A percentile compares a stretch with the other conserved stretches of the same genome.
Conservation (phyloP, 2,113 vertebrate genomes). For the Collichthys lucidus region DNA sequence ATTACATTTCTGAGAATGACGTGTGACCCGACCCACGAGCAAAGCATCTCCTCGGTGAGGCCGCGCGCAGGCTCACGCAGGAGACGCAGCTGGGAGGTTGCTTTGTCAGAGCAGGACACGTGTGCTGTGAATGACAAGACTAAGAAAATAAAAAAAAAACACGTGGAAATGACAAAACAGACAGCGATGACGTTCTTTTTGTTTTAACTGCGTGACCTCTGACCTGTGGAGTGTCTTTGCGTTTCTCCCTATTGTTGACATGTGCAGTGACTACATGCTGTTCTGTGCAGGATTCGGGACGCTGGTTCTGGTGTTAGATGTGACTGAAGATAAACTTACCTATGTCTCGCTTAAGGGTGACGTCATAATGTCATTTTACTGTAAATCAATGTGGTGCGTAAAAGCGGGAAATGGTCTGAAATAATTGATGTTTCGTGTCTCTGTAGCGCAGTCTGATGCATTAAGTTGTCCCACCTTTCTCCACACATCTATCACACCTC, state of each 20-base stretch:
- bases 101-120: background rate
- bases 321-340: background rate
- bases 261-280: background rate
- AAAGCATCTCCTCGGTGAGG: background rate
- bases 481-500: background rate
- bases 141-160: background rate
- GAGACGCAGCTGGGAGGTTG: background rate
- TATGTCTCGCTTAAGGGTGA: background rate
- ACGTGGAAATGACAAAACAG: background rate
- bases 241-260: background rate
- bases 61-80: background rate
- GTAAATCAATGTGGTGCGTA: background rate
- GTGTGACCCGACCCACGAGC: conserved; percentile 13
- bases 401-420: background rate
- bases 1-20: background rate
- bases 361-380: background rate
- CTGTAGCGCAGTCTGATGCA: background rate
- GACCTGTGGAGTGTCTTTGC: conserved; percentile 9
- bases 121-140: background rate
- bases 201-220: conserved; percentile 41
- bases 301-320: background rate
- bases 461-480: background rate
- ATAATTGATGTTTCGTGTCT: background rate
- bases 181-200: background rate
- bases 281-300: background rate